Evolutionary conservation across 92 coral and sea anemone species (phyloP).

Genomic region (Pocillopora meandrina): DNA sequence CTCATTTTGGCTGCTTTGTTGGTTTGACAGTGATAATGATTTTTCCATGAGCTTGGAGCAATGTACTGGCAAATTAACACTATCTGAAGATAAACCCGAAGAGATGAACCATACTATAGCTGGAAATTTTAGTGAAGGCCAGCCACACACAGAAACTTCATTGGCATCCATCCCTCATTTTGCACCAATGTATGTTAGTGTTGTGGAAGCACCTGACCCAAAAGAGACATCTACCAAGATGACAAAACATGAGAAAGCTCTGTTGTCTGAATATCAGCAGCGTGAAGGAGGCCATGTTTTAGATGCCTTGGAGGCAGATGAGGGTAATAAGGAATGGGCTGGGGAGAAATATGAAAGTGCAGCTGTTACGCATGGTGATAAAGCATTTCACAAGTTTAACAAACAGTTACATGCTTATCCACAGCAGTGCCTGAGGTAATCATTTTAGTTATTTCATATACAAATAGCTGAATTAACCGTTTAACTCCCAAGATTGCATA

Average conservation of each 20-base stretch:
- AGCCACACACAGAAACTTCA: background rate
- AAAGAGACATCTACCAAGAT: conserved; percentile 10
- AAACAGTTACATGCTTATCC: conserved; percentile 75
- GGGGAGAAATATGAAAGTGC: conserved; percentile 79
- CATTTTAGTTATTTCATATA: background rate
- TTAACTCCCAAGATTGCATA: too few species aligned
- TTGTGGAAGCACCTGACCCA: conserved; percentile 53
- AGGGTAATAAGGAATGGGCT: conserved; percentile 15
- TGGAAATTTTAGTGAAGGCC: background rate
- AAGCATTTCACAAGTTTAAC: conserved; percentile 80
- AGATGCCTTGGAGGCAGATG: conserved; percentile 34
- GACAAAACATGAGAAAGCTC: conserved; percentile 71
- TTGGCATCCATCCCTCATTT: conserved; percentile 24
- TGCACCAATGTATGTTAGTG: conserved; percentile 73
- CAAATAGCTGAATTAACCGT: too few species aligned
- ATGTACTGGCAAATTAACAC: conserved; percentile 57
- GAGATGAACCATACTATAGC: background rate
- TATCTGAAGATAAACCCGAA: conserved; percentile 10
- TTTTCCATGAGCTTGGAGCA: conserved; percentile 42
- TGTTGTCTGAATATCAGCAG: conserved; percentile 64
- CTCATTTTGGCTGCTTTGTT: background rate
- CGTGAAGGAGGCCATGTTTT: conserved; percentile 63
- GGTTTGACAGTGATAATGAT: conserved; percentile 27
- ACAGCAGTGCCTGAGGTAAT: conserved; percentile 86
- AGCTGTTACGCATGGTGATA: conserved; percentile 78